Evolutionary conservation across 2,113 vertebrate species (phyloP), one percentile per base, ranked within the genome.

Genomic region (Lucifuga dentata): DNA sequence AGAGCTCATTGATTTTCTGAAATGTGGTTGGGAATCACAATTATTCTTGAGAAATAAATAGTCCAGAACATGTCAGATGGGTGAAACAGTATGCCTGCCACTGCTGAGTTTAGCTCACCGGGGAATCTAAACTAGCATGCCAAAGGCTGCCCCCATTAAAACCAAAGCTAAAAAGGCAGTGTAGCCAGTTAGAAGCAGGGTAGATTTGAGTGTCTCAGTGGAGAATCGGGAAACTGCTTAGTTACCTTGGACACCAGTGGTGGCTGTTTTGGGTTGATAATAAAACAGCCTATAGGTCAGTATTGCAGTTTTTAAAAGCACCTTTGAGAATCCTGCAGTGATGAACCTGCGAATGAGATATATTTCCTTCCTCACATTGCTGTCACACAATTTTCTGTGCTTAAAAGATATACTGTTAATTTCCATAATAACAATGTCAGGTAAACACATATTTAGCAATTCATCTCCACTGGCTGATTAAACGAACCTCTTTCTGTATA

Each of bases 1-100:
- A 68, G 41, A 66, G 75, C 56, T 61, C 59, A 86, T 80, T 81
- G 78, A 83, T 86, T 83, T 73, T 73, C 39, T 58, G 46, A 66
- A 81, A 80, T 78, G 80, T 56, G 36, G 67, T 44, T 52, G 48
- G 60, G 87, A 90, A 88, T 88, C 50, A 38, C 72, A 88, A 85
- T 76, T 57, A 75, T 63, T 76, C 58, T 64, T 53, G 61, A 69
- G 52, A 73, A 85, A 62, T 50, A 65, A 75, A 78, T 62, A 62
- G 73, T 67, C 72, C 11, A 26, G 55, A 43, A 80, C 59, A 50
- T 66, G 64, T 88, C 65, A 78, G 51, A 68, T 32, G 44, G 70
- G 51, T 75, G 81, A 78, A 77, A 73, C 55, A 64, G 68, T 83
- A 55, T 1, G 16, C 23, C 51, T 57, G 62, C 64, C 33, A 38